phyloP scores from a whole-genome alignment of 2,113 vertebrate species.

The Ptilorrhoa leucosticta region DNA sequence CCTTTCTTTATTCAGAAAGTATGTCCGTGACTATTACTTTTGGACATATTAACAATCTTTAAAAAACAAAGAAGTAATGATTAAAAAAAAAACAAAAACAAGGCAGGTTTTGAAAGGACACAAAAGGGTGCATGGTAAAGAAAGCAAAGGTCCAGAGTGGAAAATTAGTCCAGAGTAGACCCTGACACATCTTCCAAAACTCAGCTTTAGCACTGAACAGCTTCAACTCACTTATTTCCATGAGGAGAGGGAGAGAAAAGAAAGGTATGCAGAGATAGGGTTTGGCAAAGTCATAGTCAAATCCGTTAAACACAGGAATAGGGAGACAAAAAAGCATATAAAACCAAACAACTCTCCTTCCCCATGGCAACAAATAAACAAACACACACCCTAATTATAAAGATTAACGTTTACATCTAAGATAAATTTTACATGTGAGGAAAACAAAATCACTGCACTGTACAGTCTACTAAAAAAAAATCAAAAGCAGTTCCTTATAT shows the following conservation, averaged over 20 bases:
- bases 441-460: background rate
- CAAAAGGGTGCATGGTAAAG: background rate
- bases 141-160: background rate
- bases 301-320: background rate
- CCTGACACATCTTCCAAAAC: background rate
- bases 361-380: background rate
- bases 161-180: background rate
- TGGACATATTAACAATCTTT: background rate
- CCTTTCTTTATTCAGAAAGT: background rate
- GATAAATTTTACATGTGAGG: background rate
- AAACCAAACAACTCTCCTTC: background rate
- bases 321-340: background rate
- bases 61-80: background rate
- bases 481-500: background rate
- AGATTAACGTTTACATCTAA: background rate
- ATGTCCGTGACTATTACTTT: background rate
- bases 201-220: background rate
- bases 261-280: background rate
- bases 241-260: background rate
- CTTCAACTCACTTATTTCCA: background rate
- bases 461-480: background rate
- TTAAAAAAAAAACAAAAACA: background rate
- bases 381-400: background rate
- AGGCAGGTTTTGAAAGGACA: background rate
- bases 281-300: background rate